A percentile compares a stretch with the other conserved stretches of the same genome.
Conservation (phyloP, 2,797 vertebrate species). For the Takifugu rubripes region DNA sequence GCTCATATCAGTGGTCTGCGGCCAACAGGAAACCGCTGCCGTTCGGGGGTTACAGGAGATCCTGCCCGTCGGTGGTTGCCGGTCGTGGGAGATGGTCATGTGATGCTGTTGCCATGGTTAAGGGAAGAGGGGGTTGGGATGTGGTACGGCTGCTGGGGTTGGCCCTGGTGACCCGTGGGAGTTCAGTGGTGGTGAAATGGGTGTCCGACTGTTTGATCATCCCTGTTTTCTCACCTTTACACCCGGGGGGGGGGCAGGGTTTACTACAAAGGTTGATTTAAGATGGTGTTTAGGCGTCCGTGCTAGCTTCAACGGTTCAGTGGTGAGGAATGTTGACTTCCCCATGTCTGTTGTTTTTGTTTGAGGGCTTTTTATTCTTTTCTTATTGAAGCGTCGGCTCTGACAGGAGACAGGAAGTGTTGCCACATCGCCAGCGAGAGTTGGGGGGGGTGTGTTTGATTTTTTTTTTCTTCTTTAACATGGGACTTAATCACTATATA, state of each 20-base stretch:
- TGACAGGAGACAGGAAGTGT: constrained; percentile 71
- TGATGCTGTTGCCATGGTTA: constrained; percentile 70
- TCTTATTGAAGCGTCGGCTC: constrained; percentile 41
- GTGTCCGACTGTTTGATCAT: not conserved
- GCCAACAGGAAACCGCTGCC: constrained; percentile 20
- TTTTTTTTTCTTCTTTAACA: constrained; percentile 49
- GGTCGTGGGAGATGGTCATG: constrained; percentile 65
- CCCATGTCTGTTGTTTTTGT: not conserved
- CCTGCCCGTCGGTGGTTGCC: constrained; percentile 37
- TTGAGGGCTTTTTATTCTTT: constrained; percentile 9
- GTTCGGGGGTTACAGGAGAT: constrained; percentile 36
- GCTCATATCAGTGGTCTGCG: not conserved
- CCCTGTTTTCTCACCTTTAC: too few species aligned
- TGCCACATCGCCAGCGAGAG: constrained; percentile 58
- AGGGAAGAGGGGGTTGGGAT: constrained; percentile 51
- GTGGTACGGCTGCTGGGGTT: constrained; percentile 58
- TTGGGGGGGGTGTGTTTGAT: constrained; percentile 65
- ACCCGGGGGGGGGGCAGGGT: not conserved
- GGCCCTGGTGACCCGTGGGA: constrained; percentile 61
- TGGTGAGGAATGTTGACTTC: not conserved
- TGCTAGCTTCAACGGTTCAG: not conserved
- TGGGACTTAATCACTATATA: constrained; percentile 71
- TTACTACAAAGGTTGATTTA: too few species aligned
- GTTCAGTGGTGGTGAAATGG: constrained; percentile 22
- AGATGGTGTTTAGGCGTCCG: too few species aligned